Percentiles rank a stretch among this genome's conserved stretches.
These are phyloP conservation scores for Hyalella azteca DNA, from an alignment of 2,888 invertebrate genomes.

Conservation along the genomic window DNA sequence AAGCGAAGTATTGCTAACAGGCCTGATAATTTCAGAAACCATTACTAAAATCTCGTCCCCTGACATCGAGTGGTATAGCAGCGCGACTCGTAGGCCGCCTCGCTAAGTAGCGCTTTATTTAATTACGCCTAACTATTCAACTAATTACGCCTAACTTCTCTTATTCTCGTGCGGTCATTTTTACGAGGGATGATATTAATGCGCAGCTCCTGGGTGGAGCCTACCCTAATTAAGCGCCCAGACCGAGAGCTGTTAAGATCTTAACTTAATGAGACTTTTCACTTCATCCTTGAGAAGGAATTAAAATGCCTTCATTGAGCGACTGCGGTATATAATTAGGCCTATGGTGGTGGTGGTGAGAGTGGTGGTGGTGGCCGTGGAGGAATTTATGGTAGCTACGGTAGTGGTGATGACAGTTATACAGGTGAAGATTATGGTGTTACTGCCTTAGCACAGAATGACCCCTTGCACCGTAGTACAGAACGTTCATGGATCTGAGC, in stretches of 20 bases:
- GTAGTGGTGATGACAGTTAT: no score
- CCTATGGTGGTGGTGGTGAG: background rate
- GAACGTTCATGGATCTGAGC: no score
- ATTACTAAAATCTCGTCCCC: no score
- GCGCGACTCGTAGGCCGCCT: background rate
- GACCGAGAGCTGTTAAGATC: slow-evolving; percentile 34
- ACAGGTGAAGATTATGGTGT: no score
- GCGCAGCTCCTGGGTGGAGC: background rate
- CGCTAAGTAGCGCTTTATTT: background rate
- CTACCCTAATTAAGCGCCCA: slow-evolving; percentile 16
- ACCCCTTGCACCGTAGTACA: no score
- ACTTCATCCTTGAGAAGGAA: background rate
- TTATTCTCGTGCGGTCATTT: background rate
- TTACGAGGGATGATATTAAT: slow-evolving; percentile 13
- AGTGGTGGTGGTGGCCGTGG: background rate
- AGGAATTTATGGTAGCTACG: no score
- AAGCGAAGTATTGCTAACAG: no score
- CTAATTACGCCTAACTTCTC: background rate
- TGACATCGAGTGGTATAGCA: no score
- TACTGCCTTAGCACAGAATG: no score
- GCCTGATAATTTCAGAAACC: no score
- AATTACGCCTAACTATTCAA: no score
- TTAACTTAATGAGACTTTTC: slow-evolving; percentile 28
- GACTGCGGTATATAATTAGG: slow-evolving; percentile 19
- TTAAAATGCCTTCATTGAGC: slow-evolving; percentile 10